Conservation (phyloP, 2,797 vertebrate species). For the Threskiornis aethiopicus region DNA sequence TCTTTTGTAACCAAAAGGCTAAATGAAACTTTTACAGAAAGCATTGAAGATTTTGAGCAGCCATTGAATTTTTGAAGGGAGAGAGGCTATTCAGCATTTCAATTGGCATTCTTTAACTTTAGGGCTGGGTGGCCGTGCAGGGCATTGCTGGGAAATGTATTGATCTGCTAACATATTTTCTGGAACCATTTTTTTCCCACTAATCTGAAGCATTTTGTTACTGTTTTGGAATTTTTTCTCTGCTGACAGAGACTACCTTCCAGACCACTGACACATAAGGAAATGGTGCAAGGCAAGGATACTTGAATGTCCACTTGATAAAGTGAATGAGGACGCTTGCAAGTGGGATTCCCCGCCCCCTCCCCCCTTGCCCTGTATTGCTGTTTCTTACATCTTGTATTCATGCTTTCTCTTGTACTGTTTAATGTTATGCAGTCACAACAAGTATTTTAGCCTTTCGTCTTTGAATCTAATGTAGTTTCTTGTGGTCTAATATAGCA, state of each 20-base stretch:
- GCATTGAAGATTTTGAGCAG: constrained; percentile 31
- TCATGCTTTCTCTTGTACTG: background rate
- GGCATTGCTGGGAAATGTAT: constrained; percentile 56
- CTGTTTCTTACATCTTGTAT: background rate
- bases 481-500: background rate
- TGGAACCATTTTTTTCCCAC: constrained; percentile 34
- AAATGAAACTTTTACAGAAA: constrained; percentile 13
- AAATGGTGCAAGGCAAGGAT: background rate
- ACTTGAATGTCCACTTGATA: background rate
- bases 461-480: background rate
- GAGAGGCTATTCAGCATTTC: constrained; percentile 36
- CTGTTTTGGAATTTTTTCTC: constrained; percentile 38
- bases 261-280: background rate
- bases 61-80: constrained; percentile 46
- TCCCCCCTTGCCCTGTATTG: background rate
- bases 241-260: background rate
- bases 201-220: constrained; percentile 35
- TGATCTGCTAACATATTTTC: constrained; percentile 66
- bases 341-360: background rate
- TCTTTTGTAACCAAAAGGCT: background rate
- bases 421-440: background rate
- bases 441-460: background rate
- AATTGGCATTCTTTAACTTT: constrained; percentile 49
- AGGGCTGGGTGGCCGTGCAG: constrained; percentile 22
- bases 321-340: background rate